Percentiles rank a stretch among this genome's conserved stretches.
Evolutionary conservation across 2,888 invertebrate species (phyloP).

Genomic region (Agrochola circellaris): DNA sequence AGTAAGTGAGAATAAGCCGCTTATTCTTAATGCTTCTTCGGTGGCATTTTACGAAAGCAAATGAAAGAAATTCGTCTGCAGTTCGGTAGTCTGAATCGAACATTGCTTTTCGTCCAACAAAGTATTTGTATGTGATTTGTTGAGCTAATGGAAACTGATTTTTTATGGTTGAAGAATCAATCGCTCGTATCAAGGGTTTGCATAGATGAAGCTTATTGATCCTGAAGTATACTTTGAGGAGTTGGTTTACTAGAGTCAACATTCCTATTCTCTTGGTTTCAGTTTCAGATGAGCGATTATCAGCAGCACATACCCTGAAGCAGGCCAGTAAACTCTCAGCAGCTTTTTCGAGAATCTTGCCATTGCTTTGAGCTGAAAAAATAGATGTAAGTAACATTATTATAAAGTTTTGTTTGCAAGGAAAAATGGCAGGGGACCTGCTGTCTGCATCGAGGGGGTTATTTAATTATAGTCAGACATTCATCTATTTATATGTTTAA

Average conservation of each 20-base stretch:
- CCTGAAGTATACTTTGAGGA: constrained; percentile 98
- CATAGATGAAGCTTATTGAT: constrained; percentile 97
- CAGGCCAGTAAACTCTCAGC: constrained; percentile 98
- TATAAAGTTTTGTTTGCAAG: neutral
- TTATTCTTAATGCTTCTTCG: constrained; percentile 95
- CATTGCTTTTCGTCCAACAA: constrained; percentile 99
- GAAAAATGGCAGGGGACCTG: neutral
- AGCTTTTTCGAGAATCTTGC: constrained; percentile 96
- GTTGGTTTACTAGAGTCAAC: constrained; percentile 98
- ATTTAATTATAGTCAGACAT: neutral
- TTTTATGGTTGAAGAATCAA: constrained; percentile 97
- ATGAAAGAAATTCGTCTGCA: constrained; percentile 97
- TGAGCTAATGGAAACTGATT: constrained; percentile 97
- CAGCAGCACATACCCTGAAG: constrained; percentile 98
- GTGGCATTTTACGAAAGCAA: constrained; percentile 98
- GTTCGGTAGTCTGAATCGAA: constrained; percentile 98
- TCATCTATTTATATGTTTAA: neutral
- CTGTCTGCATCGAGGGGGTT: neutral
- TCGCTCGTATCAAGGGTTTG: constrained; percentile 98
- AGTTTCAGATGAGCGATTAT: constrained; percentile 96
- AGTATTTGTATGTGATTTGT: constrained; percentile 99
- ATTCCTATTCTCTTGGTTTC: constrained; percentile 99
- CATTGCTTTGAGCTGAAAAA: constrained; percentile 87
- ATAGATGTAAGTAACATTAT: neutral
- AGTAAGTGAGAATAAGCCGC: constrained; percentile 97